These are phyloP conservation scores for Caenorhabditis sp. DNA, from an alignment of 2,888 invertebrate genomes.

Conservation along the genomic window DNA sequence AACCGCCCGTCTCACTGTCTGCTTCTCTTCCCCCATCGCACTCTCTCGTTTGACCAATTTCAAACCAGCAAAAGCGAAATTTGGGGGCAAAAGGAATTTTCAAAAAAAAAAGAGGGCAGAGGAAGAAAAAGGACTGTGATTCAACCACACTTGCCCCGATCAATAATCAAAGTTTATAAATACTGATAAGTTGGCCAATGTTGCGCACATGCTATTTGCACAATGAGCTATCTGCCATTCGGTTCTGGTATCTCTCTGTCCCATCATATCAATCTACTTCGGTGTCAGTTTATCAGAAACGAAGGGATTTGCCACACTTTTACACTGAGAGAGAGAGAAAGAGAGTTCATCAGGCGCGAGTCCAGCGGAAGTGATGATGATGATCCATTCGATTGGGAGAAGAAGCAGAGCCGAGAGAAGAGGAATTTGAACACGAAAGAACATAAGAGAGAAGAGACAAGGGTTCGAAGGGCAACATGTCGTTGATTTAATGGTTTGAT, in stretches of 20 bases:
- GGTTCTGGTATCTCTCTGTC: slow-evolving; percentile 18
- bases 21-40: background rate
- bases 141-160: slow-evolving; percentile 38
- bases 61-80: background rate
- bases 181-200: slow-evolving; percentile 44
- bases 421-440: slow-evolving; percentile 5
- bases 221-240: slow-evolving; percentile 9
- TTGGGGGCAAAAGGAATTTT: background rate
- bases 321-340: no score
- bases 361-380: background rate
- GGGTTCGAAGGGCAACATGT: background rate
- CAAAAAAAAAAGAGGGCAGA: slow-evolving; percentile 6
- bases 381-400: background rate
- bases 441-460: slow-evolving; percentile 13
- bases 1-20: background rate
- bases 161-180: slow-evolving; percentile 37
- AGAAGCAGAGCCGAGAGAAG: slow-evolving; percentile 8
- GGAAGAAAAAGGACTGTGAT: slow-evolving; percentile 2
- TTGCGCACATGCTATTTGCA: slow-evolving; percentile 33
- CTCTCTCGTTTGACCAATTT: background rate
- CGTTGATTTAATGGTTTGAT: slow-evolving; percentile 35
- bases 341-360: slow-evolving; percentile 30
- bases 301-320: slow-evolving; percentile 10
- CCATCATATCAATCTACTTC: slow-evolving; percentile 39
- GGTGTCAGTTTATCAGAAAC: slow-evolving; percentile 8